These are phyloP conservation scores for Syrmaticus mikado DNA, from an alignment of 2,113 vertebrate genomes.

Conservation along the genomic window DNA sequence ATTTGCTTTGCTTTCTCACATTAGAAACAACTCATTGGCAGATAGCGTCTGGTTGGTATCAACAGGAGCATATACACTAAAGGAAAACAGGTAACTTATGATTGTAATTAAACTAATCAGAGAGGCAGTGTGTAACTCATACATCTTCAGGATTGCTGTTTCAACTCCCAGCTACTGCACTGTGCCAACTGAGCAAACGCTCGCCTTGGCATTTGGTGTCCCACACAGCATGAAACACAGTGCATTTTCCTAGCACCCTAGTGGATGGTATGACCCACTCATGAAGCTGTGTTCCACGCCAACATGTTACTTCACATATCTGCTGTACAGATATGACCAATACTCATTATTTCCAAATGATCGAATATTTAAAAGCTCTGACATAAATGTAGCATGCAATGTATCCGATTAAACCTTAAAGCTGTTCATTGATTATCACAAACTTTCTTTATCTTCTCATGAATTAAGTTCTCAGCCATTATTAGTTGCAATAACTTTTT, in stretches of 20 bases:
- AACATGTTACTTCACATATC: not conserved
- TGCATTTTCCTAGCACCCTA: not conserved
- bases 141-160: not conserved
- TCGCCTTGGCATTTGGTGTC: not conserved
- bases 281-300: not conserved
- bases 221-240: rapidly evolving
- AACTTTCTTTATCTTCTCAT: not conserved
- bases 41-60: not conserved
- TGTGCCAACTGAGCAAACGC: not conserved
- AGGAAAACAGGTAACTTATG: conserved; percentile 10
- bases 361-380: rapidly evolving
- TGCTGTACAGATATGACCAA: not conserved
- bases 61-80: not conserved
- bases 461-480: not conserved
- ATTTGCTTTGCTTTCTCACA: not conserved
- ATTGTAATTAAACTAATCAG: conserved; percentile 16
- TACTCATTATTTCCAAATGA: not conserved
- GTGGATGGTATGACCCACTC: not conserved
- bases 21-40: not conserved
- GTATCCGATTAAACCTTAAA: not conserved
- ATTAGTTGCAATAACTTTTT: not conserved
- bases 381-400: not conserved
- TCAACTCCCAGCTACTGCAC: not conserved
- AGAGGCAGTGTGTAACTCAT: not conserved
- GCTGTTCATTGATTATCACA: not conserved